phyloP scores from a whole-genome alignment of 1,140 invertebrate genomes.

The Trypoxylus dichotomus region DNA sequence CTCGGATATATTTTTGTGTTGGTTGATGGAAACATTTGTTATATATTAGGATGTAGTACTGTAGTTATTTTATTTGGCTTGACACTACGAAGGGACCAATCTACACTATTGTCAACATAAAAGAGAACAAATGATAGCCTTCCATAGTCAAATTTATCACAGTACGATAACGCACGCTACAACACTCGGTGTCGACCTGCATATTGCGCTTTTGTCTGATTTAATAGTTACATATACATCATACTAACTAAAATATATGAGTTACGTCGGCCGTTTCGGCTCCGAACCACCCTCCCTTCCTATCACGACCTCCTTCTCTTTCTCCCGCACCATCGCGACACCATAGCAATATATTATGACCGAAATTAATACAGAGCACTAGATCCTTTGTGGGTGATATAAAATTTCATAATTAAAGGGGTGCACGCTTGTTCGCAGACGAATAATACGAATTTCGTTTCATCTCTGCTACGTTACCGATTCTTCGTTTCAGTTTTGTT shows the following conservation, averaged over 20 bases:
- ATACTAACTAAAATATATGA: slow-evolving; percentile 15
- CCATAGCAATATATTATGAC: slow-evolving; percentile 17
- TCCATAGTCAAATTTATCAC: too few relatives aligned
- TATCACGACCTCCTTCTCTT: neutral
- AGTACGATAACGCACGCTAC: neutral
- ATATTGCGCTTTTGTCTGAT: neutral
- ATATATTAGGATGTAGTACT: too few relatives aligned
- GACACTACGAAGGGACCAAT: too few relatives aligned
- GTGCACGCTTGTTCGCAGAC: neutral
- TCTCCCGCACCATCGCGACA: neutral
- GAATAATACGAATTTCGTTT: neutral
- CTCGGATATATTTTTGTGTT: too few relatives aligned
- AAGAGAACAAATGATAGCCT: too few relatives aligned
- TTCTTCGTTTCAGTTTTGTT: neutral
- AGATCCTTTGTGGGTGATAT: slow-evolving; percentile 18
- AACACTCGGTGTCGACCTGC: neutral
- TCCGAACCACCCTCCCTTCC: neutral
- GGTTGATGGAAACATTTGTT: too few relatives aligned
- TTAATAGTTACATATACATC: slow-evolving; percentile 9
- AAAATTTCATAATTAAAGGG: slow-evolving; percentile 19
- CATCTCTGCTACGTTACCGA: neutral
- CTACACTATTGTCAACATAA: too few relatives aligned
- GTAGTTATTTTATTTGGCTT: too few relatives aligned
- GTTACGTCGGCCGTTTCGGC: neutral
- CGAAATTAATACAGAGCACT: slow-evolving; percentile 4